Base-by-base conservation (phyloP, 2,888 invertebrate species). In the Drosophila niveifrons region DNA sequence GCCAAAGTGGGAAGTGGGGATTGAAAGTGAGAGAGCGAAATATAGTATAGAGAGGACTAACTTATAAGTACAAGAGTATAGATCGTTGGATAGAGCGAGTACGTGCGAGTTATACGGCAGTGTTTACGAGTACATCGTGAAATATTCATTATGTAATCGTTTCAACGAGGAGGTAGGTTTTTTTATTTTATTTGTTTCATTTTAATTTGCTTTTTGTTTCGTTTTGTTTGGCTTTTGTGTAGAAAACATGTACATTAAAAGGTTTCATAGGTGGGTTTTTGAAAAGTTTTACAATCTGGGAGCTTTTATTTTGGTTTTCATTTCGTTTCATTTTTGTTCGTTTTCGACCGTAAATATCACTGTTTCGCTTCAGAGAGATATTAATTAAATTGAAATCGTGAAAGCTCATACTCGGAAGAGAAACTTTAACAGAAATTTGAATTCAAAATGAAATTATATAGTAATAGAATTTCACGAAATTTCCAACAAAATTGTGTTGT, bases 261-360 rank as follows among this genome's bases (percentile, higher is more conserved):
- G 88, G 88, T 77, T 77, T 80, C 48, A 66, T 89, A 89, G 85
- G 85, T 85, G 85, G 85, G 85, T 88, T 61, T 80, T 84, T 75
- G 48, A 71, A 89, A 72, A 69, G 59, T 68, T 71, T 72, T 87
- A 79, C 66, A 76, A 75, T 78, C 66, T 71, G 66, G 66, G 79
- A 81, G 82, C 67, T 34, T 58, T 47, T 36, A 13, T 51, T 51
- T 18, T 39, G 18, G 23, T 46, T n/a, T 34, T 46, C 8, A 23
- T 41, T 59, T 43, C 15, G 50, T 57, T 36, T 36, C n/a, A n/a
- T 36, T 36, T 36, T 36, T 11, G 11, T 36, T 36, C n/a, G 36
- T 55, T 51, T 77, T 41, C 9, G 39, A 82, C 88, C 84, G 55
- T 89, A 88, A 89, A 85, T 85, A 85, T 85, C 85, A 85, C 85